These are phyloP conservation scores for Limosa lapponica DNA, from an alignment of 2,797 vertebrate species.

Conservation along the genomic window DNA sequence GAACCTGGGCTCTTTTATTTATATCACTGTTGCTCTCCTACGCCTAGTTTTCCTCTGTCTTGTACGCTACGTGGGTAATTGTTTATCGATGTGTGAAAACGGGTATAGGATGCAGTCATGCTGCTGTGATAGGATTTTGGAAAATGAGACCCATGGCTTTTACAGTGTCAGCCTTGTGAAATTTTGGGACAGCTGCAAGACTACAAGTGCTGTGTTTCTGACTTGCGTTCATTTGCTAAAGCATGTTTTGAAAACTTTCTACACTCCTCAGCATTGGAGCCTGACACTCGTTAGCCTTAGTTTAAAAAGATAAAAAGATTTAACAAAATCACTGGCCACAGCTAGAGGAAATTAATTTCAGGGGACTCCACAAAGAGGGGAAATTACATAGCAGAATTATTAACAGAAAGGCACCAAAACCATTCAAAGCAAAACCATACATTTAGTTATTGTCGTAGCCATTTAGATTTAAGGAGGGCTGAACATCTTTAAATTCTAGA, in stretches of 20 bases:
- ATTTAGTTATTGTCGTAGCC: neutral
- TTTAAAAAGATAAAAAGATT: neutral
- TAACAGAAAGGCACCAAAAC: neutral
- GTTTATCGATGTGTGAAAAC: neutral
- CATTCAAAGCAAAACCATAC: neutral
- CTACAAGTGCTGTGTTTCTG: neutral
- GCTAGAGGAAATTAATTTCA: neutral
- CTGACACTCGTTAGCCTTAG: neutral
- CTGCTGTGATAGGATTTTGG: neutral
- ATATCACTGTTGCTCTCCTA: neutral
- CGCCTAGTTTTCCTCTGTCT: neutral
- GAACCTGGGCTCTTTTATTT: neutral
- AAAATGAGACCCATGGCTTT: neutral
- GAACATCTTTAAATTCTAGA: neutral
- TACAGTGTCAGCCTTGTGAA: neutral
- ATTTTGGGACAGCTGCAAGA: neutral
- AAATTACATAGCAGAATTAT: neutral
- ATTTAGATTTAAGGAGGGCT: neutral
- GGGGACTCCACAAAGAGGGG: neutral
- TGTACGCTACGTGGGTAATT: accelerated
- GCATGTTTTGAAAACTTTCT: neutral
- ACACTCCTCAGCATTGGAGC: neutral
- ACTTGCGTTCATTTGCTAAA: neutral
- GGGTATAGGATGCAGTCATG: neutral
- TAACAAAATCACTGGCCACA: neutral